Evolutionary conservation across 2,113 vertebrate genomes (phyloP).

Genomic region (Galemys pyrenaicus): DNA sequence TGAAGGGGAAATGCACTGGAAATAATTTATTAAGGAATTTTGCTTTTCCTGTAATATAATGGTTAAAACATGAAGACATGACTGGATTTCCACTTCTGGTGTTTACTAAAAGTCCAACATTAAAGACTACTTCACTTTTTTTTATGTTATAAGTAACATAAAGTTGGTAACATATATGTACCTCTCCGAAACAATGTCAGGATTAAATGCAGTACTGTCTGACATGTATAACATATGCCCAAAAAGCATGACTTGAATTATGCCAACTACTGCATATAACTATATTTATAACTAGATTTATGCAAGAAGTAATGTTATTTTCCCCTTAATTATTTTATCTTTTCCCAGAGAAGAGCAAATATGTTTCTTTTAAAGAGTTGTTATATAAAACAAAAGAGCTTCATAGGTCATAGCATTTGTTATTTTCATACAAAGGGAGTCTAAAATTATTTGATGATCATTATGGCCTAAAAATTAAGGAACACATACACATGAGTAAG

Average conservation of each 20-base stretch:
- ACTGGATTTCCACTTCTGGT: neutral
- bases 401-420: neutral
- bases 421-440: neutral
- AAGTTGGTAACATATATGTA: neutral
- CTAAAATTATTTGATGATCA: slow-evolving; percentile 1
- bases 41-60: neutral
- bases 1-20: neutral
- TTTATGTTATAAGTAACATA: too few species aligned
- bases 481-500: neutral
- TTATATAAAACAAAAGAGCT: neutral
- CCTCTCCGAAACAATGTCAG: neutral
- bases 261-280: neutral
- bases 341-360: neutral
- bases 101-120: neutral
- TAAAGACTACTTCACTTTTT: neutral
- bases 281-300: slow-evolving; percentile 10
- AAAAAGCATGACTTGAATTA: slow-evolving; percentile 21
- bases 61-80: neutral
- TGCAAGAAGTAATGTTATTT: neutral
- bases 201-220: neutral
- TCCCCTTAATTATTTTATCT: neutral
- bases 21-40: neutral
- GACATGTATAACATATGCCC: neutral
- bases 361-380: neutral
- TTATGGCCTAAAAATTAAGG: slow-evolving; percentile 26